A percentile compares a stretch with the other conserved stretches of the same genome.
These are phyloP conservation scores for Heteropelma amictum DNA, from an alignment of 2,888 invertebrate genomes.

Conservation along the genomic window DNA sequence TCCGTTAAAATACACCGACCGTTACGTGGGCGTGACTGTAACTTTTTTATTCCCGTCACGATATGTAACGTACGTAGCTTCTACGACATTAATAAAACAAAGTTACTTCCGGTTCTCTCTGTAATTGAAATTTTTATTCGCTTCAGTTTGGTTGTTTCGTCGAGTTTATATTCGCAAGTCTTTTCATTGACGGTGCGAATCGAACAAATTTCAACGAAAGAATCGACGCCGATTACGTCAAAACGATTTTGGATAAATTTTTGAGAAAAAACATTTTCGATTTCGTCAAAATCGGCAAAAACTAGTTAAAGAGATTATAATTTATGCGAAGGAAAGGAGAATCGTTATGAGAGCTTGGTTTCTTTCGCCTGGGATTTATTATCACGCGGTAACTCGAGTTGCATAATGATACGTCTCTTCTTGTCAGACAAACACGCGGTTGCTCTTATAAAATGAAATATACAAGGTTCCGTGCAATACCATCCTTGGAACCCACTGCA, in stretches of 20 bases:
- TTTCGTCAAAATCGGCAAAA: no score
- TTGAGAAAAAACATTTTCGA: background rate
- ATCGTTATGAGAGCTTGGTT: background rate
- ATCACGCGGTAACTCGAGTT: slow-evolving; percentile 41
- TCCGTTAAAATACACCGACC: slow-evolving; percentile 44
- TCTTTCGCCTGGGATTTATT: background rate
- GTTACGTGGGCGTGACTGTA: slow-evolving; percentile 44
- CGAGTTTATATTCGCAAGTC: background rate
- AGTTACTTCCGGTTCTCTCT: slow-evolving; percentile 27
- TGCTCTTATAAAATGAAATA: no score
- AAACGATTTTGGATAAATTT: no score
- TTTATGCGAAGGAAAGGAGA: background rate
- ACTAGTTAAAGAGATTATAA: background rate
- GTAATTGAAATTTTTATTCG: background rate
- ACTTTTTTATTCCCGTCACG: slow-evolving; percentile 38
- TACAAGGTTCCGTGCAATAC: no score
- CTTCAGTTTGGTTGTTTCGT: background rate
- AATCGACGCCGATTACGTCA: no score
- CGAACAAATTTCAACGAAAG: no score
- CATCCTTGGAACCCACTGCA: no score
- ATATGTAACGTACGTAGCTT: slow-evolving; percentile 39
- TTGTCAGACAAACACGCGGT: no score
- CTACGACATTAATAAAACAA: slow-evolving; percentile 29
- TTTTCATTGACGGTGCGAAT: no score
- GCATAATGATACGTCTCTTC: slow-evolving; percentile 40